Evolutionary conservation across 2,797 vertebrate genomes (phyloP).

Genomic region (Microctenopoma steveboyesi): DNA sequence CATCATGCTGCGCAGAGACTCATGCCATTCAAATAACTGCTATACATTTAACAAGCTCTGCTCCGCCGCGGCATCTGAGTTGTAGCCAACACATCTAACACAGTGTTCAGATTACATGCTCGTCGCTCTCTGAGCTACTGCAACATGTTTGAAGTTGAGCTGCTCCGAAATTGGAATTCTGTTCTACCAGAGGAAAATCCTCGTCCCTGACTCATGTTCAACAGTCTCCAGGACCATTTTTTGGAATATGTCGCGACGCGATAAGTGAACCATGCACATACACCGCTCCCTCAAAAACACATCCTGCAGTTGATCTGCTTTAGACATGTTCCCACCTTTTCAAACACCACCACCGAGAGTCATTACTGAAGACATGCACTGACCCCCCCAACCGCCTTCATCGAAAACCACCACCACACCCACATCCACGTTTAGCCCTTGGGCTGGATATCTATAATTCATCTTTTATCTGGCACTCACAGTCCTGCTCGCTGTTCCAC

Average conservation of each 20-base stretch:
- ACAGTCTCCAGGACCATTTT: conserved; percentile 53
- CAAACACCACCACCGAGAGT: conserved; percentile 63
- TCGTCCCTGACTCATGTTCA: conserved; percentile 66
- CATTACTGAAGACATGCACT: conserved; percentile 65
- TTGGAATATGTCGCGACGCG: conserved; percentile 48
- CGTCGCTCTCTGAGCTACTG: conserved; percentile 62
- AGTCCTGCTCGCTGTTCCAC: conserved; percentile 80
- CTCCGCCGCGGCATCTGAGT: conserved; percentile 50
- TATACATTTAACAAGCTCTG: conserved; percentile 56
- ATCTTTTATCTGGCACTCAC: conserved; percentile 84
- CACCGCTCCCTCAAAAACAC: conserved; percentile 45
- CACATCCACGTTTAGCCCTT: conserved; percentile 70
- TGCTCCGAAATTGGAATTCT: conserved; percentile 65
- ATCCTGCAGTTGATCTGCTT: conserved; percentile 59
- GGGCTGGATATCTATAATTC: conserved; percentile 81
- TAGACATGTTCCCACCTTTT: conserved; percentile 53
- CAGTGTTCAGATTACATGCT: conserved; percentile 60
- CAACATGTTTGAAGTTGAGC: conserved; percentile 67
- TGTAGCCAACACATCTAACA: conserved; percentile 60
- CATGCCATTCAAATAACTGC: conserved; percentile 57
- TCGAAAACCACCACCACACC: conserved; percentile 29
- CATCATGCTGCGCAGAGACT: conserved; percentile 42
- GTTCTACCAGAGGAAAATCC: conserved; percentile 60
- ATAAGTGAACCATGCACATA: conserved; percentile 30
- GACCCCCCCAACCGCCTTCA: conserved; percentile 20